phyloP scores from a whole-genome alignment of 1,140 invertebrate species.

The Hycleus phaleratus region DNA sequence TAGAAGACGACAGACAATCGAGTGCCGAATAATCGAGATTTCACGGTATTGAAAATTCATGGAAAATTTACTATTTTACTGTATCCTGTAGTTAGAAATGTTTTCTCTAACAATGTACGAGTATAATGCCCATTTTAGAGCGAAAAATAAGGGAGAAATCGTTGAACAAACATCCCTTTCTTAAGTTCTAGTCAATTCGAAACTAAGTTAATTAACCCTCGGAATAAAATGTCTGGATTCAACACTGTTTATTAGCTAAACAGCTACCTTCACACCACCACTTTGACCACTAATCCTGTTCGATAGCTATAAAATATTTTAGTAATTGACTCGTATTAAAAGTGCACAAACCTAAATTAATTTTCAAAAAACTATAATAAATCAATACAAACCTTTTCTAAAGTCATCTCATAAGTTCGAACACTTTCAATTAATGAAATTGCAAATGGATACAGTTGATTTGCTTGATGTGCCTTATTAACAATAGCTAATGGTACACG shows the following conservation, averaged over 20 bases:
- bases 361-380: background rate
- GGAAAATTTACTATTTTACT: too few relatives aligned
- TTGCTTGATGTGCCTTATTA: conserved; percentile 98
- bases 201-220: too few relatives aligned
- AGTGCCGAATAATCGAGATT: too few relatives aligned
- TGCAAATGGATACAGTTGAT: conserved; percentile 97
- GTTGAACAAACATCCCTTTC: too few relatives aligned
- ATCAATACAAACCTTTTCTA: conserved; percentile 76
- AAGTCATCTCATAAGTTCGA: conserved; percentile 89
- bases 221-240: too few relatives aligned
- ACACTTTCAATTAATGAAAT: conserved; percentile 98
- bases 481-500: conserved; percentile 95
- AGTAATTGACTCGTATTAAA: background rate
- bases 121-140: too few relatives aligned
- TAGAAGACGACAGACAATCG: too few relatives aligned
- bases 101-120: too few relatives aligned
- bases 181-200: too few relatives aligned
- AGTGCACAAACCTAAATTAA: background rate
- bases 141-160: too few relatives aligned
- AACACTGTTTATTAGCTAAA: background rate
- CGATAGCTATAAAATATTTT: conserved; percentile 26
- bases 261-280: conserved; percentile 31
- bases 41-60: too few relatives aligned
- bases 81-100: too few relatives aligned
- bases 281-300: conserved; percentile 31